Evolutionary conservation across 2,888 invertebrate species (phyloP).

Genomic region (Cheilosia vulpina): DNA sequence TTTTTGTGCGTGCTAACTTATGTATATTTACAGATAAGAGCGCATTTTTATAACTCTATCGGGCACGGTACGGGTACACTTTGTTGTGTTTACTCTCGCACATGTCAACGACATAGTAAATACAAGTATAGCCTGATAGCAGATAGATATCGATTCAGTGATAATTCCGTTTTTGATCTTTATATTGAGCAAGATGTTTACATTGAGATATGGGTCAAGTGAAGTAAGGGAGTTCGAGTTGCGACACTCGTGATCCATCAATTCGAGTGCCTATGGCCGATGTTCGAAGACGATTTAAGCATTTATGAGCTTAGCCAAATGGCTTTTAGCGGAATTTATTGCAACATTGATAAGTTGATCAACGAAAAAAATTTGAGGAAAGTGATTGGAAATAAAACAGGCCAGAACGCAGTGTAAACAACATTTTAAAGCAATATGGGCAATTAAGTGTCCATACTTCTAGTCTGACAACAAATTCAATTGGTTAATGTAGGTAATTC

Average conservation of each 20-base stretch:
- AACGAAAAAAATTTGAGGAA: not conserved
- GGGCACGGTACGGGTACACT: not conserved
- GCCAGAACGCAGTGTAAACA: too few relatives aligned
- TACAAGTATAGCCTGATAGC: not conserved
- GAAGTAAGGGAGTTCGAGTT: too few relatives aligned
- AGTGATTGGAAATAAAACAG: not conserved
- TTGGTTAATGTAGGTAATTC: too few relatives aligned
- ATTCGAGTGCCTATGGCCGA: too few relatives aligned
- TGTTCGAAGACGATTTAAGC: not conserved
- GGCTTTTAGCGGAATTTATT: too few relatives aligned
- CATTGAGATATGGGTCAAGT: not conserved
- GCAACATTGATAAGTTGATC: too few relatives aligned
- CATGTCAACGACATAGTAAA: not conserved
- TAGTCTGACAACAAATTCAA: too few relatives aligned
- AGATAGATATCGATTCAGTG: not conserved
- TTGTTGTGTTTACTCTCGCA: not conserved
- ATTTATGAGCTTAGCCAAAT: not conserved
- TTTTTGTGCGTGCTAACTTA: not conserved
- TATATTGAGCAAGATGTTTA: not conserved
- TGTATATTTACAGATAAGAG: not conserved
- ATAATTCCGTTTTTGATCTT: not conserved
- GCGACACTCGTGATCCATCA: too few relatives aligned
- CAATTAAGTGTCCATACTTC: too few relatives aligned
- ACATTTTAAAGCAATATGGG: too few relatives aligned
- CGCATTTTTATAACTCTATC: not conserved